Percentiles rank a stretch among this genome's conserved stretches.
Evolutionary conservation across 2,888 invertebrate species (phyloP).

Genomic region (Synergus umbraculus): DNA sequence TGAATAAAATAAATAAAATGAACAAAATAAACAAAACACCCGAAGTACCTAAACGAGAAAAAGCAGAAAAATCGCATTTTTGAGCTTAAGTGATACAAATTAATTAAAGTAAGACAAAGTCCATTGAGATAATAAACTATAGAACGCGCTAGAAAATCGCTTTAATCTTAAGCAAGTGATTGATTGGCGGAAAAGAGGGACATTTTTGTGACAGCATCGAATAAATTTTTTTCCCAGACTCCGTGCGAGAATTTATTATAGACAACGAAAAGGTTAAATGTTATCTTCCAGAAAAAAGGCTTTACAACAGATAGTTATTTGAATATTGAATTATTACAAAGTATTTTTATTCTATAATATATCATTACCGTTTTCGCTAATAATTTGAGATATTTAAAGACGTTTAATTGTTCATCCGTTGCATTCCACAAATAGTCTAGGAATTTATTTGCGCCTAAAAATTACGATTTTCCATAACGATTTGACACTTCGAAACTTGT

Average conservation of each 20-base stretch:
- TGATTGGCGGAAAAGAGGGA: neutral
- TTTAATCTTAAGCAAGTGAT: neutral
- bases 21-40: conserved; percentile 49
- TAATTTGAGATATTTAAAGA: conserved; percentile 18
- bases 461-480: neutral
- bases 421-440: conserved; percentile 26
- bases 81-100: conserved; percentile 47
- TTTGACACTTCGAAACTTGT: conserved; percentile 2
- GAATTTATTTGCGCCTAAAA: conserved; percentile 25
- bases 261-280: conserved; percentile 29
- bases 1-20: neutral
- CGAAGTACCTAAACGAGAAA: conserved; percentile 26
- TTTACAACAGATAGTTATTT: conserved; percentile 36
- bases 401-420: conserved; percentile 16
- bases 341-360: conserved; percentile 33
- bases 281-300: conserved; percentile 36
- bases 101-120: conserved; percentile 22
- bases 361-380: conserved; percentile 27
- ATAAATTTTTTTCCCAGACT: conserved; percentile 2
- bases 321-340: conserved; percentile 19
- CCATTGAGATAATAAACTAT: conserved; percentile 13
- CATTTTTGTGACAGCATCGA: conserved; percentile 20
- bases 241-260: conserved; percentile 25
- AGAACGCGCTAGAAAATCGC: neutral
- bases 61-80: conserved; percentile 46